Evolutionary conservation across 1,140 invertebrate species (phyloP), one percentile per base, ranked within the genome.

Genomic region (Ditylenchus dipsaci): DNA sequence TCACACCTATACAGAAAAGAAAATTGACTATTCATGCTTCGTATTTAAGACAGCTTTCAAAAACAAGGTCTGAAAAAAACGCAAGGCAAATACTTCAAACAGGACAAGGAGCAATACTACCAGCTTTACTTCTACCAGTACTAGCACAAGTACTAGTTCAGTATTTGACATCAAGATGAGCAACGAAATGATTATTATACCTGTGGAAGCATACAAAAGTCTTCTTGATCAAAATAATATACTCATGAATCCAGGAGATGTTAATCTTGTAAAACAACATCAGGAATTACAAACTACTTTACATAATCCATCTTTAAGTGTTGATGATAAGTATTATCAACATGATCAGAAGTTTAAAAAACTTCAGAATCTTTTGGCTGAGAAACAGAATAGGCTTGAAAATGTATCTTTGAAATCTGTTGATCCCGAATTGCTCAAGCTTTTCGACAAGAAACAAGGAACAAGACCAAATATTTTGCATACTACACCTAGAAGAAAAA

Each of bases 51-150:
- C 15, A 47, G 17, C 1, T 68, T 0, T n/a, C 68, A 62, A 68
- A 68, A 45, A n/a, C 33, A 71, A 62, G 66, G 11, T 72, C 9
- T 21, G 15, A 19, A 65, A 15, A 13, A 26, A 15, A 17, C 15
- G 63, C 63, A 65, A 9, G 68, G 11, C 72, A 72, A 72, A 70
- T 67, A 17, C 11, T 67, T 11, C 57, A 59, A 59, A 38, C 11
- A 21, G 57, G 57, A 38, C 21, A 59, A 21, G 57, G 57, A 21
- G 19, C 29, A 11, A 38, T 38, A 38, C 15, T 59, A 13, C 11
- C 57, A 11, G 11, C 57, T 21, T 19, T 59, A 11, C 11, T 59
- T 21, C 15, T 59, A 23, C 57, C 57, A 11, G 57, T 59, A 11
- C 19, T 59, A 13, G 57, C 57, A 23, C 13, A 11, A 38, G 11